These are phyloP conservation scores for Drosophila heteroneura DNA, from an alignment of 2,888 invertebrate species.

Conservation along the genomic window DNA sequence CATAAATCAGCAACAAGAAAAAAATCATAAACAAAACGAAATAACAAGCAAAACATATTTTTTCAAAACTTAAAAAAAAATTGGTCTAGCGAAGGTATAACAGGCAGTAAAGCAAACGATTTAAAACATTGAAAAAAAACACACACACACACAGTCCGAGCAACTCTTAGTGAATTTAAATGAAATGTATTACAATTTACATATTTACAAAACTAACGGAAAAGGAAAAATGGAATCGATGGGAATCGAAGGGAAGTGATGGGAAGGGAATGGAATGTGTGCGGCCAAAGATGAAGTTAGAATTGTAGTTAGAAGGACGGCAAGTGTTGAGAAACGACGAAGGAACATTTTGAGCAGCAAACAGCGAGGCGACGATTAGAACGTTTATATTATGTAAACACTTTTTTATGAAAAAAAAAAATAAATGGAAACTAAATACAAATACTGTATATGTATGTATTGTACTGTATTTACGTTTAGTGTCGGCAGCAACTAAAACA, in stretches of 20 bases:
- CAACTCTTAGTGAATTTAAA: slow-evolving; percentile 82
- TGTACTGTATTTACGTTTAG: slow-evolving; percentile 75
- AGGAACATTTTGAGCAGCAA: slow-evolving; percentile 27
- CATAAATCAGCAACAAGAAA: slow-evolving; percentile 51
- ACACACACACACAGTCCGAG: slow-evolving; percentile 67
- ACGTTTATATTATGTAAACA: slow-evolving; percentile 51
- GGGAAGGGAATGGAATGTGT: slow-evolving; percentile 39
- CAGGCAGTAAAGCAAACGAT: slow-evolving; percentile 42
- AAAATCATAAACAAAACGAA: slow-evolving; percentile 49
- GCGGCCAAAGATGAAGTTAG: slow-evolving; percentile 64
- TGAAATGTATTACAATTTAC: slow-evolving; percentile 67
- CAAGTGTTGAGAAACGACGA: slow-evolving; percentile 29
- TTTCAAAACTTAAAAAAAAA: slow-evolving; percentile 57
- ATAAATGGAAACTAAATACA: slow-evolving; percentile 37
- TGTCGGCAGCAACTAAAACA: slow-evolving; percentile 58
- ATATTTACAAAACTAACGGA: slow-evolving; percentile 64
- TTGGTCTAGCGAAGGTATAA: slow-evolving; percentile 77
- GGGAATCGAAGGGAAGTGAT: slow-evolving; percentile 29
- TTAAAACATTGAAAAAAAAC: slow-evolving; percentile 27
- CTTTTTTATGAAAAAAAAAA: slow-evolving; percentile 44
- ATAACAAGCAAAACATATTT: slow-evolving; percentile 67
- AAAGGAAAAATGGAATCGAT: slow-evolving; percentile 18
- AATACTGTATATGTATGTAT: slow-evolving; percentile 52
- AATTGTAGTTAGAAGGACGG: slow-evolving; percentile 69
- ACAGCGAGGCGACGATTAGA: slow-evolving; percentile 22